These are phyloP conservation scores for Malthinus flaveolus DNA, from an alignment of 2,888 invertebrate genomes.

Conservation along the genomic window DNA sequence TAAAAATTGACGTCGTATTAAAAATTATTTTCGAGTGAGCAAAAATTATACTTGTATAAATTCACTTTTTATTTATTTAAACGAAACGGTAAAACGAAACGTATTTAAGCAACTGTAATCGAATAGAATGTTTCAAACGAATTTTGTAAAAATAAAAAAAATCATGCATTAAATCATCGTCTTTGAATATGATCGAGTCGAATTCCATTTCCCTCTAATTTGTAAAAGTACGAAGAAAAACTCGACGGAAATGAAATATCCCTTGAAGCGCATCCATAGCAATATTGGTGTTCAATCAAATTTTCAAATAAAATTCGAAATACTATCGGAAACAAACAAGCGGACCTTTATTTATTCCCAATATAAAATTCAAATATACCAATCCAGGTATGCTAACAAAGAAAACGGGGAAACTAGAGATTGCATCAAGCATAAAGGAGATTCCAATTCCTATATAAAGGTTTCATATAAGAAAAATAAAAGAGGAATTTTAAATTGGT, in stretches of 20 bases:
- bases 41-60: neutral
- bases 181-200: constrained; percentile 6
- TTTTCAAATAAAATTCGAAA: constrained; percentile 27
- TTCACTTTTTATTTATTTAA: no score
- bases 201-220: constrained; percentile 6
- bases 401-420: constrained; percentile 31
- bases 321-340: constrained; percentile 28
- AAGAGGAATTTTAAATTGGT: constrained; percentile 36
- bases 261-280: constrained; percentile 7
- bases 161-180: constrained; percentile 3
- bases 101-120: neutral
- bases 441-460: constrained; percentile 30
- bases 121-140: neutral
- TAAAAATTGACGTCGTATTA: neutral
- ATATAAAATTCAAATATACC: constrained; percentile 37
- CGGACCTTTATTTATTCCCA: constrained; percentile 36
- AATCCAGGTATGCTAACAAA: constrained; percentile 36
- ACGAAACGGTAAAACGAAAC: neutral
- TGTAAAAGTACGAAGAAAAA: constrained; percentile 6
- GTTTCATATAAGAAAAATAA: constrained; percentile 28
- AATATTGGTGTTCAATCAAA: constrained; percentile 28
- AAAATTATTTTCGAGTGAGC: neutral
- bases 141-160: neutral
- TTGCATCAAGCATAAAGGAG: constrained; percentile 32
- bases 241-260: constrained; percentile 5